Conservation (phyloP, 2,888 invertebrate species). For the Anticlea derivata region DNA sequence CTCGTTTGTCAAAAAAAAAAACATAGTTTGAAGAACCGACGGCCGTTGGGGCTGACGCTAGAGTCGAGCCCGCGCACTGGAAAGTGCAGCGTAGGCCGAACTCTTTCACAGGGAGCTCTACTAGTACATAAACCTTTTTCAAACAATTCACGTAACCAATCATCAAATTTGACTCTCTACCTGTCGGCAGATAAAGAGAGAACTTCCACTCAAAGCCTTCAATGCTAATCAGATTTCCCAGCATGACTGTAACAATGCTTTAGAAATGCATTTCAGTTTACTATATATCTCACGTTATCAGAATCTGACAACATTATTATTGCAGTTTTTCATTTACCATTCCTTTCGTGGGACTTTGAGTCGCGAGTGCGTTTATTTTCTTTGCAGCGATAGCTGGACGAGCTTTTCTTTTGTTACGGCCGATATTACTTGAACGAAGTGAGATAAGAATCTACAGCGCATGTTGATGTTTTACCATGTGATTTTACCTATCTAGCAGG, state of each 20-base stretch:
- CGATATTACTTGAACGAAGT: too few relatives aligned
- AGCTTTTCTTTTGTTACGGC: constrained; percentile 1
- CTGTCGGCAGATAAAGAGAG: neutral
- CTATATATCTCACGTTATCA: constrained; percentile 5
- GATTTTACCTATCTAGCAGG: too few relatives aligned
- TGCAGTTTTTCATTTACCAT: neutral
- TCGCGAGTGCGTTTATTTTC: neutral
- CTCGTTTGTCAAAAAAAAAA: too few relatives aligned
- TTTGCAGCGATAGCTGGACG: neutral
- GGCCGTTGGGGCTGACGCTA: too few relatives aligned
- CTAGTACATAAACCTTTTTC: too few relatives aligned
- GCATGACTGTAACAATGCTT: constrained; percentile 10
- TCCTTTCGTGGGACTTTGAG: neutral
- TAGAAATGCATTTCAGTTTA: constrained; percentile 7
- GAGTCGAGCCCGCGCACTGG: too few relatives aligned
- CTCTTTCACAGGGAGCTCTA: too few relatives aligned
- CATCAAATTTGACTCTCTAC: neutral
- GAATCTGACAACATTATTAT: constrained; percentile 1
- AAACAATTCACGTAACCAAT: too few relatives aligned
- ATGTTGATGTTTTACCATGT: too few relatives aligned
- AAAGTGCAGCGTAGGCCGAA: too few relatives aligned
- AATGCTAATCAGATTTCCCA: constrained; percentile 14
- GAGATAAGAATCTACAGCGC: too few relatives aligned
- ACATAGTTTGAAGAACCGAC: too few relatives aligned
- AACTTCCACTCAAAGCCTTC: neutral